Evolutionary conservation across 2,113 vertebrate genomes (phyloP), one percentile per base, ranked within the genome.

Genomic region (Trematocara unimaculatum): DNA sequence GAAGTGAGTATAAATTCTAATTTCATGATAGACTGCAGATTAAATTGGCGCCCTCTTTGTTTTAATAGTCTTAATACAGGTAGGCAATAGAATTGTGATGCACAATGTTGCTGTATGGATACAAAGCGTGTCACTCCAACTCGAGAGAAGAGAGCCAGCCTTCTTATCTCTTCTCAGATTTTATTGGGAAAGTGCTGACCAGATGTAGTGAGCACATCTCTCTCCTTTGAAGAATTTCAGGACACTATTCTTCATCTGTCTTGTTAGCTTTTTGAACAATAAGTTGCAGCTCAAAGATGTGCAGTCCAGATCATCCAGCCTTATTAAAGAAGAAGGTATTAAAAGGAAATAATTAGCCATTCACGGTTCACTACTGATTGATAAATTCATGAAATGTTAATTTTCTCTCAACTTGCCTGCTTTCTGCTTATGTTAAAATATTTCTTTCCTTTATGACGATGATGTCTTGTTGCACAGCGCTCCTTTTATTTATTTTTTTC

Each of bases 1-100:
- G 53, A 92, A 91, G 58, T 87, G 67, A 86, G 78, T 79, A 85
- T 87, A 92, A 82, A 88, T 90, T 94, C 90, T 72, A 67, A 79
- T 88, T 81, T 90, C 29, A 79, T 77, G 81, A 42, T 17, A 29
- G 49, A 60, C 20, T 45, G 40, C 58, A 8, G 58, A 78, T 42
- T 70, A 23, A 84, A 78, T 56, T 74, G 70, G 45, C 82, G 7
- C 62, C 35, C 81, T 89, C 40, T 60, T 64, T 87, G 64, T 91
- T 92, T 92, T 81, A 77, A 70, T 72, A 72, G 40, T 26, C 20
- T 45, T 13, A 72, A 72, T 72, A 72, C 13, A 72, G 67, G 40
- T 72, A 23, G 38, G 20, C 67, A 72, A 14, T 26, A 45, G 20
- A 72, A 45, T 72, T 42, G 15, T 31, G 42, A 49, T 49, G 9